Evolutionary conservation across 1,140 invertebrate genomes (phyloP).

Genomic region (Zaprionus gabonicus): DNA sequence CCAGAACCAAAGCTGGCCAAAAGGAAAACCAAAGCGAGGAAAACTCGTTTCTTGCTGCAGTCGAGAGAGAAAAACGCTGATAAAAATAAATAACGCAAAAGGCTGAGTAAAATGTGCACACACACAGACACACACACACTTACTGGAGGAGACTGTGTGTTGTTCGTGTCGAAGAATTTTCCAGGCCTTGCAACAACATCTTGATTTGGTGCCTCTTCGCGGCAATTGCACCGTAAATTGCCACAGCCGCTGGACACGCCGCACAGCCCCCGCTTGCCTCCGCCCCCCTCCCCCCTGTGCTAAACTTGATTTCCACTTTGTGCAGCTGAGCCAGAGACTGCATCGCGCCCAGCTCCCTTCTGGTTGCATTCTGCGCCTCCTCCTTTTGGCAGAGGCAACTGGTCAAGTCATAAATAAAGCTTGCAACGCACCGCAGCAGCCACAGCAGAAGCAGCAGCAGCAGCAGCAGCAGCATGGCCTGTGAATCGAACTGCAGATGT

Average conservation of each 20-base stretch:
- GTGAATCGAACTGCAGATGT: constrained; percentile 67
- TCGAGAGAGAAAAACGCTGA: constrained; percentile 69
- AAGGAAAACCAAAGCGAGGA: constrained; percentile 51
- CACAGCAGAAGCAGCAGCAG: constrained; percentile 16
- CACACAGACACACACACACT: background rate
- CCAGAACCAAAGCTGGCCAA: constrained; percentile 17
- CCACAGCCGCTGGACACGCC: constrained; percentile 24
- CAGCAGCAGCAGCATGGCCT: constrained; percentile 31
- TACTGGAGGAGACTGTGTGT: background rate
- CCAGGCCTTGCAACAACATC: constrained; percentile 62
- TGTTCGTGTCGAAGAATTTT: constrained; percentile 65
- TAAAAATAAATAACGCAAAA: constrained; percentile 74
- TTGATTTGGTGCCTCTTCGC: constrained; percentile 54
- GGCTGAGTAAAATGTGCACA: constrained; percentile 15
- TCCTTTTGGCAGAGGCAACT: constrained; percentile 33
- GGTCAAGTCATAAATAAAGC: constrained; percentile 78
- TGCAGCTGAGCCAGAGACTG: background rate
- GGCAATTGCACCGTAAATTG: constrained; percentile 48
- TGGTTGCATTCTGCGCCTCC: constrained; percentile 1
- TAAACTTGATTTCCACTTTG: constrained; percentile 67
- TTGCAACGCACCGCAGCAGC: constrained; percentile 34
- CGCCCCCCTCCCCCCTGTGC: background rate
- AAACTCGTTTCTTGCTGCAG: constrained; percentile 67
- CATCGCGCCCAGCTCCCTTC: background rate
- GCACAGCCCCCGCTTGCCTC: constrained; percentile 2